phyloP scores from a whole-genome alignment of 2,797 vertebrate species.

The Diceros bicornis region DNA sequence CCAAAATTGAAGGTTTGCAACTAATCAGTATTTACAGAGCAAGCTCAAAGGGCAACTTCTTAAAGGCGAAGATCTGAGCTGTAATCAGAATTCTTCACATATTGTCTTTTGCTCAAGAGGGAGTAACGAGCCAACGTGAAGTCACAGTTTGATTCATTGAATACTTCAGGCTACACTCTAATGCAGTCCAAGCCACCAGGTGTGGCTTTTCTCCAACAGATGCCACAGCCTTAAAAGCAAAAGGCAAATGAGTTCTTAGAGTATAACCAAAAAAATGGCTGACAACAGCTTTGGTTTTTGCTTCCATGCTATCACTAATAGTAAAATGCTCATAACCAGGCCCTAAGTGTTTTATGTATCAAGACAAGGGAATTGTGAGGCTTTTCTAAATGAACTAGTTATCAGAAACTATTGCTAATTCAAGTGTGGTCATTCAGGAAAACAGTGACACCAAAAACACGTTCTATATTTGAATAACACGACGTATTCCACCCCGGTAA shows the following conservation, averaged over 20 bases:
- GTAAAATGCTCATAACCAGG: background rate
- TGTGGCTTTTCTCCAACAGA: background rate
- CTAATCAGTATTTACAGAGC: conserved; percentile 78
- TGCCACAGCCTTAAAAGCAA: conserved; percentile 18
- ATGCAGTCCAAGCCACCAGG: background rate
- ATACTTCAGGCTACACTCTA: background rate
- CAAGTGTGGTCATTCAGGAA: conserved; percentile 10
- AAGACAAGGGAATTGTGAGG: conserved; percentile 11
- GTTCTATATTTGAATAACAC: background rate
- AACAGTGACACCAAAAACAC: background rate
- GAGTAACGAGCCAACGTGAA: conserved; percentile 63
- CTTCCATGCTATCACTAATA: background rate
- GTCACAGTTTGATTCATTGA: conserved; percentile 57
- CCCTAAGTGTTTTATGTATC: background rate
- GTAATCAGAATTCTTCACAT: conserved; percentile 69
- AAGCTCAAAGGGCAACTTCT: conserved; percentile 67
- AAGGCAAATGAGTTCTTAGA: conserved; percentile 32
- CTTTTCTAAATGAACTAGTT: conserved; percentile 53
- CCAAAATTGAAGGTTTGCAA: conserved; percentile 67
- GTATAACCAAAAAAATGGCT: background rate
- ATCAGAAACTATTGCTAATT: conserved; percentile 11
- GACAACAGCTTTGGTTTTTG: background rate
- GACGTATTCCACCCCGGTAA: background rate
- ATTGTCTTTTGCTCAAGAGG: conserved; percentile 51
- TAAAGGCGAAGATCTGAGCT: conserved; percentile 70